Conservation (phyloP, 2,797 vertebrate genomes). For the Phataginus tetradactyla region DNA sequence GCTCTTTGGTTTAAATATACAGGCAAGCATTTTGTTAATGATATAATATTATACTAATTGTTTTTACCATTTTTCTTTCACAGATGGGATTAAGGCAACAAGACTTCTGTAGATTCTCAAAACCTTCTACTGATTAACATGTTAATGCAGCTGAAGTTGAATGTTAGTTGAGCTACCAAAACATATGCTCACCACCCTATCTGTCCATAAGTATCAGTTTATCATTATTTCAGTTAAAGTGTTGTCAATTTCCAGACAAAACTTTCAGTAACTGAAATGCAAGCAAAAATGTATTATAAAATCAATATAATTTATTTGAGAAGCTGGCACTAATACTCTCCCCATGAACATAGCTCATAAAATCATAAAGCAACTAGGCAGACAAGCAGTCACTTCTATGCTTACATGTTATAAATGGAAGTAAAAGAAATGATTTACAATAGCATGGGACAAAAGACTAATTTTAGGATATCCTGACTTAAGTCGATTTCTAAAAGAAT, state of each 20-base stretch:
- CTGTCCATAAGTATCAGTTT: not conserved
- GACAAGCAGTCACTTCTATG: slow-evolving; percentile 5
- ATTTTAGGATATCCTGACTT: slow-evolving; percentile 47
- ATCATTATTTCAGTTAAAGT: slow-evolving; percentile 32
- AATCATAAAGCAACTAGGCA: slow-evolving; percentile 3
- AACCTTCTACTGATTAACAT: slow-evolving; percentile 34
- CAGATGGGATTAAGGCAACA: slow-evolving; percentile 19
- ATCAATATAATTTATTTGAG: slow-evolving; percentile 7
- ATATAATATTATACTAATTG: not conserved
- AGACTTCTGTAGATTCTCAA: not conserved
- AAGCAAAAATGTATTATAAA: slow-evolving; percentile 48
- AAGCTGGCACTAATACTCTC: slow-evolving; percentile 8
- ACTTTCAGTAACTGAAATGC: not conserved
- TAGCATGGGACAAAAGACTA: slow-evolving; percentile 28
- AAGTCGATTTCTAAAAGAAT: slow-evolving; percentile 36
- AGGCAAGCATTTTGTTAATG: not conserved
- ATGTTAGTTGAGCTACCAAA: not conserved
- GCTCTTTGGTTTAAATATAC: slow-evolving; percentile 11
- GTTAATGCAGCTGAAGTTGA: not conserved
- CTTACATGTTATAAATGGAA: slow-evolving; percentile 14
- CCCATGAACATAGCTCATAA: not conserved
- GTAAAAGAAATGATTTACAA: slow-evolving; percentile 40
- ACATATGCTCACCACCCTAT: not conserved
- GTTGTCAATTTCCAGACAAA: slow-evolving; percentile 19
- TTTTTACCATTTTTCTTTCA: slow-evolving; percentile 40